Conservation (phyloP, 2,888 invertebrate species). For the Ceratothoa steindachneri region DNA sequence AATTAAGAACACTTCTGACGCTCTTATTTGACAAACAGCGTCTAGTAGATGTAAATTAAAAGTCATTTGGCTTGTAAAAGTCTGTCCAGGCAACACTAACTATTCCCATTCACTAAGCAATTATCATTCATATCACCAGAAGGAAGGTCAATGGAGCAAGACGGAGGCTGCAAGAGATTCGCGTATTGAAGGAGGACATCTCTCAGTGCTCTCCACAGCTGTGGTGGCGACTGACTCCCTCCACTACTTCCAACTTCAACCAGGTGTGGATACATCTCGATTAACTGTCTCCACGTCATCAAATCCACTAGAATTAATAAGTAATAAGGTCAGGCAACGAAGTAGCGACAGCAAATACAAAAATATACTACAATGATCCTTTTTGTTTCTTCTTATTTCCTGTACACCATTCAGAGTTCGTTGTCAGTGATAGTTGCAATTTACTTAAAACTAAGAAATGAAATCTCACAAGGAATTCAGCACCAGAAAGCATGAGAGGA, state of each 20-base stretch:
- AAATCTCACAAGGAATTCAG: background rate
- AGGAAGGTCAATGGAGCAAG: conserved; percentile 4
- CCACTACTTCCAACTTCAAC: conserved; percentile 72
- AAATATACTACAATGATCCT: background rate
- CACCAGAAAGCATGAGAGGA: background rate
- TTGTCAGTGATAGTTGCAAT: too few species aligned
- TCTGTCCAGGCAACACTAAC: too few species aligned
- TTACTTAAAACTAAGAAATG: background rate
- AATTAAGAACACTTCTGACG: background rate
- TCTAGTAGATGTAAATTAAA: too few species aligned
- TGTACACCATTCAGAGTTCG: too few species aligned
- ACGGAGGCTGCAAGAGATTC: conserved; percentile 69
- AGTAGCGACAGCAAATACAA: background rate
- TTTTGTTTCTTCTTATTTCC: too few species aligned
- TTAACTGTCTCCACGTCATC: conserved; percentile 87
- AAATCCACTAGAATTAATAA: conserved; percentile 68
- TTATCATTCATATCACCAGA: conserved; percentile 22
- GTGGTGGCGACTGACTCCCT: conserved; percentile 59
- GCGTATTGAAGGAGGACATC: conserved; percentile 85
- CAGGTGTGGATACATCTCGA: conserved; percentile 82
- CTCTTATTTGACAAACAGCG: too few species aligned
- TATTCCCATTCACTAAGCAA: background rate
- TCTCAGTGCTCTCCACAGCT: conserved; percentile 72
- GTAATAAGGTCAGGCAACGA: too few species aligned
- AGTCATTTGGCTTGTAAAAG: too few species aligned